Conservation (phyloP, 2,797 vertebrate genomes). For the Euthynnus affinis region DNA sequence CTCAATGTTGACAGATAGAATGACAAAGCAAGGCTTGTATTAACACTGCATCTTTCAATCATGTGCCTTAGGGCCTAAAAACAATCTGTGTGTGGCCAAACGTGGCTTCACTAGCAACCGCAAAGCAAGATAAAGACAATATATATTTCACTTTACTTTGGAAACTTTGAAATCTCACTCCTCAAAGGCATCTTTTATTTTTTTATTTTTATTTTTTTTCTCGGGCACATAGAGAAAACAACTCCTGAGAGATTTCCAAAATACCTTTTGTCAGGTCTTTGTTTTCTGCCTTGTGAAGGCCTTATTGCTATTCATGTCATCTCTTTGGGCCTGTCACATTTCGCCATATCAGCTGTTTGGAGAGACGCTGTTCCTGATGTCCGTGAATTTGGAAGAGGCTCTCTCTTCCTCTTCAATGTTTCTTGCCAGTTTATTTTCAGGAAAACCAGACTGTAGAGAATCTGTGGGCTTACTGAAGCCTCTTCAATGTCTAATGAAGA, state of each 20-base stretch:
- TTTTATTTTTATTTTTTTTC: slow-evolving; percentile 4
- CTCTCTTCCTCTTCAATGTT: slow-evolving; percentile 38
- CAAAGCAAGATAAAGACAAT: slow-evolving; percentile 63
- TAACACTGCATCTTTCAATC: slow-evolving; percentile 48
- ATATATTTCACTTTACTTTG: slow-evolving; percentile 72
- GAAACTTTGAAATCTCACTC: slow-evolving; percentile 72
- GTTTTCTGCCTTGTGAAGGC: slow-evolving; percentile 57
- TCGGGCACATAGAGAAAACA: slow-evolving; percentile 36
- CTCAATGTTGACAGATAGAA: slow-evolving; percentile 54
- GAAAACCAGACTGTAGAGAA: slow-evolving; percentile 23
- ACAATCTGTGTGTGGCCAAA: slow-evolving; percentile 54
- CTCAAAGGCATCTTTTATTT: slow-evolving; percentile 61
- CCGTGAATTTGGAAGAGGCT: slow-evolving; percentile 41
- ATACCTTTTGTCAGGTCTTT: slow-evolving; percentile 64
- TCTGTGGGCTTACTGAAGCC: slow-evolving; percentile 28
- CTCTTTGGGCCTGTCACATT: slow-evolving; percentile 62
- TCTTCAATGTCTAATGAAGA: slow-evolving; percentile 68
- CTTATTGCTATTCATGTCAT: slow-evolving; percentile 67
- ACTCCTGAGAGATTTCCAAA: slow-evolving; percentile 55
- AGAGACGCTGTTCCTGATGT: slow-evolving; percentile 47
- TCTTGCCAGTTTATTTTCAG: slow-evolving; percentile 41
- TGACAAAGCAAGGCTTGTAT: slow-evolving; percentile 51
- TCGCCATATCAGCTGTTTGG: slow-evolving; percentile 68
- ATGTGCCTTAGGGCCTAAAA: slow-evolving; percentile 52
- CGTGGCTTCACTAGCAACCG: slow-evolving; percentile 53